Evolutionary conservation across 2,888 invertebrate species (phyloP).

Genomic region (Pollenia labialis): DNA sequence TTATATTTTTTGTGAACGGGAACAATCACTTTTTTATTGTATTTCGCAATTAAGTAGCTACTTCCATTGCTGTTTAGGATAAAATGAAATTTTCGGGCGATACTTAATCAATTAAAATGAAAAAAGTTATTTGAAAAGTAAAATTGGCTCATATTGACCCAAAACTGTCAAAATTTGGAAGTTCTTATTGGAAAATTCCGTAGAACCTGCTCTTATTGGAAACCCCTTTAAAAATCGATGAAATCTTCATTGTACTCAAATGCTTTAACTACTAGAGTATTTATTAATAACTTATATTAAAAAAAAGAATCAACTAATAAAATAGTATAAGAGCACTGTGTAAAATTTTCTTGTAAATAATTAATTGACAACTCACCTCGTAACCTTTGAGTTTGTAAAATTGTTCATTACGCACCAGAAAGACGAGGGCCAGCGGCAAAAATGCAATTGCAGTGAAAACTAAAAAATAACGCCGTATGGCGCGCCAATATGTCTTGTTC

Average conservation of each 20-base stretch:
- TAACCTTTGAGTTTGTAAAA: constrained; percentile 84
- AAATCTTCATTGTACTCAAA: constrained; percentile 22
- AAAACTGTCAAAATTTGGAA: too few relatives aligned
- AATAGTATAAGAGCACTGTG: constrained; percentile 17
- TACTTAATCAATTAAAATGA: too few relatives aligned
- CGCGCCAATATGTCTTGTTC: constrained; percentile 83
- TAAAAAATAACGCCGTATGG: constrained; percentile 84
- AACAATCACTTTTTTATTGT: too few relatives aligned
- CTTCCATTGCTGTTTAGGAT: too few relatives aligned
- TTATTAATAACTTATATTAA: neutral
- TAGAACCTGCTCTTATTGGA: too few relatives aligned
- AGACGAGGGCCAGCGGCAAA: constrained; percentile 83
- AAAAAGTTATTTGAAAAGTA: too few relatives aligned
- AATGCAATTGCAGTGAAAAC: constrained; percentile 83
- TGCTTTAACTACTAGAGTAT: neutral
- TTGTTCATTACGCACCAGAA: constrained; percentile 84
- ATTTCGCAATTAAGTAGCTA: too few relatives aligned
- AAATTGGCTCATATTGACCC: too few relatives aligned
- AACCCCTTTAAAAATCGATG: neutral
- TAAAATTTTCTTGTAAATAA: constrained; percentile 18
- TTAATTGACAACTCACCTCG: constrained; percentile 81
- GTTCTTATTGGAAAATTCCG: too few relatives aligned
- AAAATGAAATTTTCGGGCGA: too few relatives aligned
- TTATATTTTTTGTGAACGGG: too few relatives aligned
- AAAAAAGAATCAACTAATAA: neutral